Conservation (phyloP, 2,797 vertebrate species). For the Trichosurus vulpecula region DNA sequence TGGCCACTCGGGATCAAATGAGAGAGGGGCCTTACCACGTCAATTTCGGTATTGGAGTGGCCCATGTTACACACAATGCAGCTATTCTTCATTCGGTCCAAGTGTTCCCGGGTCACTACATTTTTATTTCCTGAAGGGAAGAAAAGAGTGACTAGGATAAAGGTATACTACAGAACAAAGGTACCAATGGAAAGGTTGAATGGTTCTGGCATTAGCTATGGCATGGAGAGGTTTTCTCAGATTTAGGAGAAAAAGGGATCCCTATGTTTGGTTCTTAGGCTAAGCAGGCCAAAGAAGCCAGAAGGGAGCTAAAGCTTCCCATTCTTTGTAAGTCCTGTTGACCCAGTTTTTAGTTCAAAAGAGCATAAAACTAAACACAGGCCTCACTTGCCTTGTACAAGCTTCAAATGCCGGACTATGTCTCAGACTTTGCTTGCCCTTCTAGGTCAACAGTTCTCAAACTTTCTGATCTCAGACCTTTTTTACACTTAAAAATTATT, state of each 20-base stretch:
- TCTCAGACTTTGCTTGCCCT: background rate
- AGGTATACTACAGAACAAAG: background rate
- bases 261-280: background rate
- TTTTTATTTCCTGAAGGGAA: constrained; percentile 94
- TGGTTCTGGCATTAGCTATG: background rate
- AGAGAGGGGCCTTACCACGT: constrained; percentile 89
- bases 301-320: background rate
- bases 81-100: constrained; percentile 98
- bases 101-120: constrained; percentile 95
- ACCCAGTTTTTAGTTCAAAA: constrained; percentile 14
- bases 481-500: background rate
- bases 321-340: constrained; percentile 6
- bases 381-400: background rate
- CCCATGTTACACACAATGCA: constrained; percentile 99
- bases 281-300: background rate
- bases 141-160: constrained; percentile 26
- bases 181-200: background rate
- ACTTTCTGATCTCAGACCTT: background rate
- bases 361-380: background rate
- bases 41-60: constrained; percentile 98
- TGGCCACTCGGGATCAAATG: background rate
- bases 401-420: background rate
- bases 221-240: background rate
- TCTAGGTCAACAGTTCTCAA: background rate
- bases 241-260: background rate